Evolutionary conservation across 2,888 invertebrate species (phyloP).

Genomic region (Tetrapedia diversipes): DNA sequence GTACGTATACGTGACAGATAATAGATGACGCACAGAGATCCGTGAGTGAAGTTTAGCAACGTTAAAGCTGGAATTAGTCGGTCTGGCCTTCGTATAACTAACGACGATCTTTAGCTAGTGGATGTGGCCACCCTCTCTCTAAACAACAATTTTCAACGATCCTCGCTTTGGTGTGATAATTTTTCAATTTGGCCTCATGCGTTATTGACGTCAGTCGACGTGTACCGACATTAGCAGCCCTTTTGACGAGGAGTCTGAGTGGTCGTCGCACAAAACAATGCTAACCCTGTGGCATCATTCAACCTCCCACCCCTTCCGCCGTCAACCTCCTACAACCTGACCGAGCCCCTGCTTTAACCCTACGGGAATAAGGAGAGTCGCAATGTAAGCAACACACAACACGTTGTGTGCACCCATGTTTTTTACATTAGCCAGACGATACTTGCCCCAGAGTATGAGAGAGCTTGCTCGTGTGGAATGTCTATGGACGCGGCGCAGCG

Average conservation of each 20-base stretch:
- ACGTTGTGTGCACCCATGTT: slow-evolving; percentile 76
- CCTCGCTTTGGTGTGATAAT: slow-evolving; percentile 81
- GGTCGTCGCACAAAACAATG: slow-evolving; percentile 72
- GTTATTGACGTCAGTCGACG: slow-evolving; percentile 76
- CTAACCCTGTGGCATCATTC: slow-evolving; percentile 63
- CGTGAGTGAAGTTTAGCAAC: slow-evolving; percentile 27
- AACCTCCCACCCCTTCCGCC: slow-evolving; percentile 24
- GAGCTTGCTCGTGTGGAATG: slow-evolving; percentile 63
- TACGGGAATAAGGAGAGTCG: slow-evolving; percentile 75
- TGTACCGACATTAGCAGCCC: slow-evolving; percentile 71
- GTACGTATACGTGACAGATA: too few species aligned
- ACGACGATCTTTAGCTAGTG: slow-evolving; percentile 38
- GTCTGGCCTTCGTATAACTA: slow-evolving; percentile 28
- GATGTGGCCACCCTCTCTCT: slow-evolving; percentile 70
- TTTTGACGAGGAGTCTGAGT: slow-evolving; percentile 76
- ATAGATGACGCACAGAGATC: too few species aligned
- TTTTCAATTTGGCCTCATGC: slow-evolving; percentile 82
- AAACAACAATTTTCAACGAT: slow-evolving; percentile 64
- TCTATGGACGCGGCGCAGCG: slow-evolving; percentile 59
- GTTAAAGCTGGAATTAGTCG: slow-evolving; percentile 43
- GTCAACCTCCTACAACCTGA: slow-evolving; percentile 46
- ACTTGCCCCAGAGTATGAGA: slow-evolving; percentile 74
- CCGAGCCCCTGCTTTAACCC: slow-evolving; percentile 63
- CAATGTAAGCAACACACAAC: slow-evolving; percentile 77
- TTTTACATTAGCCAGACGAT: slow-evolving; percentile 82